A percentile compares a stretch with the other conserved stretches of the same genome.
phyloP scores from a whole-genome alignment of 2,113 vertebrate species.

The Grantiella picta region DNA sequence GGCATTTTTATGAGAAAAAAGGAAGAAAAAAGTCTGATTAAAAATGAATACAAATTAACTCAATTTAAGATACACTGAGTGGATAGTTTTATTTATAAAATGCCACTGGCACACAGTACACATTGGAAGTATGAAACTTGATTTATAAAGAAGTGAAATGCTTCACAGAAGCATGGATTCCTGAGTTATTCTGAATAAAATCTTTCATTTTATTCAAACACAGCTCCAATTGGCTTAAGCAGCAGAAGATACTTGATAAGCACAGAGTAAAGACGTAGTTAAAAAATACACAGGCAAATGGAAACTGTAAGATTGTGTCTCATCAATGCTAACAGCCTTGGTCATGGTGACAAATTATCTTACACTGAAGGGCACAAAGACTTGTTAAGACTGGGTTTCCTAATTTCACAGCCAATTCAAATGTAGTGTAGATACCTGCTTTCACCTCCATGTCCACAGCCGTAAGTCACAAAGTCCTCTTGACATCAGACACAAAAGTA shows the following conservation, averaged over 20 bases:
- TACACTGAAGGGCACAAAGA: background rate
- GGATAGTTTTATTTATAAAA: constrained; percentile 39
- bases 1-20: background rate
- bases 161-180: constrained; percentile 47
- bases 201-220: background rate
- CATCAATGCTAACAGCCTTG: background rate
- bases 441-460: background rate
- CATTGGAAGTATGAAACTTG: background rate
- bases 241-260: background rate
- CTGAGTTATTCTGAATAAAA: background rate
- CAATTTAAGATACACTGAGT: background rate
- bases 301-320: background rate
- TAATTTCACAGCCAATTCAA: background rate
- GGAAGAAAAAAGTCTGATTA: background rate
- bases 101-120: background rate
- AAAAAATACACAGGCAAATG: background rate
- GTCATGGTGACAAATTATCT: background rate
- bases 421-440: background rate
- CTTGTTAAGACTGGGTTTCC: background rate
- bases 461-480: background rate
- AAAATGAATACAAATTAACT: background rate
- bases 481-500: background rate
- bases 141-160: background rate
- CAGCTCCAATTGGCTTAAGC: background rate
- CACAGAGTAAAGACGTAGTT: background rate